Conservation (phyloP, 2,797 vertebrate species). For the Esox masquinongy region DNA sequence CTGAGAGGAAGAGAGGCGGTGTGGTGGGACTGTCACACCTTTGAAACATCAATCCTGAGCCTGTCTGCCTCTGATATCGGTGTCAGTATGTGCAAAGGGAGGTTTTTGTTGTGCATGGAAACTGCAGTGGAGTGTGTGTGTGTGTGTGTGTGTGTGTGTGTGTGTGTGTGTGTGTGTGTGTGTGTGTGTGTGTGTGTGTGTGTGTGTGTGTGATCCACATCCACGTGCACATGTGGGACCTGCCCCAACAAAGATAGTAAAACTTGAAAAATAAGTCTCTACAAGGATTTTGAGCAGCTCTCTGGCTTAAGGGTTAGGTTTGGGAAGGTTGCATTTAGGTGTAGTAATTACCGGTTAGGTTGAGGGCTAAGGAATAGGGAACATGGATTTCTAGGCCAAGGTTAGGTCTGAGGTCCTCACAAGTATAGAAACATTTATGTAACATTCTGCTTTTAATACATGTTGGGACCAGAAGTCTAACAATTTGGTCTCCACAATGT, state of each 20-base stretch:
- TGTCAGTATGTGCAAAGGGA: neutral
- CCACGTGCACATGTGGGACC: neutral
- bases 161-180: neutral
- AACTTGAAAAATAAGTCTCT: too few relatives aligned
- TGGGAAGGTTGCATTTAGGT: neutral
- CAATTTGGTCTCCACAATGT: too few relatives aligned
- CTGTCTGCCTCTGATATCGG: neutral
- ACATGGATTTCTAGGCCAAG: too few relatives aligned
- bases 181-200: neutral
- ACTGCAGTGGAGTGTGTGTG: conserved; percentile 6
- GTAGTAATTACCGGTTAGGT: too few relatives aligned
- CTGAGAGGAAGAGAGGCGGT: neutral
- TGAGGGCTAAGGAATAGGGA: too few relatives aligned
- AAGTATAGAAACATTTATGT: too few relatives aligned
- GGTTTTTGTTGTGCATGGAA: neutral
- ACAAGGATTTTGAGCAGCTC: too few relatives aligned
- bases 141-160: neutral
- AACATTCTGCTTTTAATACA: too few relatives aligned
- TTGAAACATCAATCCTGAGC: neutral
- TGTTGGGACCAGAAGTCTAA: too few relatives aligned
- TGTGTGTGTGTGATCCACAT: conserved; percentile 15
- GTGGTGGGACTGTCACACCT: neutral
- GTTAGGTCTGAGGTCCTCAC: too few relatives aligned
- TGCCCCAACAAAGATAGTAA: too few relatives aligned
- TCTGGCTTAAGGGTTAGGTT: neutral